phyloP scores from a whole-genome alignment of 1,140 invertebrate species.

The Drosophila serrata region DNA sequence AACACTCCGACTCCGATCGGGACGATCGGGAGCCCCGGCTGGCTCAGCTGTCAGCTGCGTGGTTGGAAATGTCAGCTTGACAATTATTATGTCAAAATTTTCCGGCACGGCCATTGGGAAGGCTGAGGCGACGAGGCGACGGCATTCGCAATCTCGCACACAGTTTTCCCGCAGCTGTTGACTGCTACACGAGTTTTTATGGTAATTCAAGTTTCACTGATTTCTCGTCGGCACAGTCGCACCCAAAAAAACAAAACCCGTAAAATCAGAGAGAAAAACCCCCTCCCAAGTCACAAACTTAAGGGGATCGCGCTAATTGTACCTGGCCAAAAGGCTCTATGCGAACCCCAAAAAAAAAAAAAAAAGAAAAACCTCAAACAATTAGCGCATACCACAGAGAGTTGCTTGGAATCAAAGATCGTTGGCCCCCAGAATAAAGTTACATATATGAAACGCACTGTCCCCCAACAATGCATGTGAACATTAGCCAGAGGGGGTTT shows the following conservation, averaged over 20 bases:
- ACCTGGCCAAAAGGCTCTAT: conserved; percentile 43
- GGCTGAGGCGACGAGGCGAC: conserved; percentile 33
- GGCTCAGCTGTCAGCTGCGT: conserved; percentile 77
- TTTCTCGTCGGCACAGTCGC: conserved; percentile 73
- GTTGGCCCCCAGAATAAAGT: conserved; percentile 40
- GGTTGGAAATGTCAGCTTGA: conserved; percentile 85
- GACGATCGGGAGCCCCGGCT: conserved; percentile 36
- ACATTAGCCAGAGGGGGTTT: conserved; percentile 8
- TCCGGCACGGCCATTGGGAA: conserved; percentile 66
- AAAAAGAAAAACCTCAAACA: conserved; percentile 63
- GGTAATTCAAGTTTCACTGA: conserved; percentile 84
- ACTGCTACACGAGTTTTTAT: conserved; percentile 83
- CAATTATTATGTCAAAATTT: conserved; percentile 85
- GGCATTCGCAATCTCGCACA: conserved; percentile 43
- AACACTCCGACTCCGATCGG: conserved; percentile 16
- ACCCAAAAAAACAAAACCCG: conserved; percentile 61
- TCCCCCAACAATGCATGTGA: conserved; percentile 61
- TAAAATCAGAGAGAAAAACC: conserved; percentile 64
- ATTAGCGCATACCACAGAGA: conserved; percentile 69
- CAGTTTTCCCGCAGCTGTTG: conserved; percentile 71
- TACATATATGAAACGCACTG: conserved; percentile 38
- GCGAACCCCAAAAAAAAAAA: conserved; percentile 19
- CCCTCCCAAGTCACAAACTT: conserved; percentile 32
- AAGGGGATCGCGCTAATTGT: conserved; percentile 60
- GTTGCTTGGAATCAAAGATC: conserved; percentile 32